Evolutionary conservation across 2,888 invertebrate species (phyloP).

Genomic region (Opisthograptis luteolata): DNA sequence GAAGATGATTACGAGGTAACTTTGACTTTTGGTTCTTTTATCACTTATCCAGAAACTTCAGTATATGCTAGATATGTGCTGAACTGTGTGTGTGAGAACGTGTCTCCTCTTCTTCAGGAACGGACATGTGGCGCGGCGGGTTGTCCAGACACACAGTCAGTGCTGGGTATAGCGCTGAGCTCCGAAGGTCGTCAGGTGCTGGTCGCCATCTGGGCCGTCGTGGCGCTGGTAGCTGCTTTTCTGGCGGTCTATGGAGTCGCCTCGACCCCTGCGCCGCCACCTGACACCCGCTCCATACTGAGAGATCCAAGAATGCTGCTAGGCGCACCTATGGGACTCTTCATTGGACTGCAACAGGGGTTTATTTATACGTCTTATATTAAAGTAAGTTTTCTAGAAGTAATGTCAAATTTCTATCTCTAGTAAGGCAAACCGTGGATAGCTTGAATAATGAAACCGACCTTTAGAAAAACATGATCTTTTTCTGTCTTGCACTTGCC

Average conservation of each 20-base stretch:
- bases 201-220: constrained; percentile 66
- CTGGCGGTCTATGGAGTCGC: constrained; percentile 68
- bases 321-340: constrained; percentile 90
- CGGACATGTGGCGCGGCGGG: constrained; percentile 71
- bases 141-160: constrained; percentile 67
- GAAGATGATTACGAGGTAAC: constrained; percentile 84
- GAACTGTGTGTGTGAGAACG: neutral
- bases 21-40: constrained; percentile 15
- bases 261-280: constrained; percentile 67
- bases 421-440: too few relatives aligned
- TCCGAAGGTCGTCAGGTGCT: constrained; percentile 63
- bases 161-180: constrained; percentile 62
- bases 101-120: constrained; percentile 53
- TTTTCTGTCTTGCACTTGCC: too few relatives aligned
- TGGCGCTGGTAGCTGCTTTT: constrained; percentile 59
- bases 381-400: constrained; percentile 77
- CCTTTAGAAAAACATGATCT: too few relatives aligned
- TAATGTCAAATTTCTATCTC: too few relatives aligned
- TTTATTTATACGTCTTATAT: constrained; percentile 93
- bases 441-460: too few relatives aligned
- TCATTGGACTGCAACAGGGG: constrained; percentile 93
- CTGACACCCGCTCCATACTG: constrained; percentile 65
- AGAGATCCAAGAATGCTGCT: constrained; percentile 87
- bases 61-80: too few relatives aligned
- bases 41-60: neutral